Base-by-base conservation (phyloP, 2,113 vertebrate genomes). In the Paradoxurus hermaphroditus region DNA sequence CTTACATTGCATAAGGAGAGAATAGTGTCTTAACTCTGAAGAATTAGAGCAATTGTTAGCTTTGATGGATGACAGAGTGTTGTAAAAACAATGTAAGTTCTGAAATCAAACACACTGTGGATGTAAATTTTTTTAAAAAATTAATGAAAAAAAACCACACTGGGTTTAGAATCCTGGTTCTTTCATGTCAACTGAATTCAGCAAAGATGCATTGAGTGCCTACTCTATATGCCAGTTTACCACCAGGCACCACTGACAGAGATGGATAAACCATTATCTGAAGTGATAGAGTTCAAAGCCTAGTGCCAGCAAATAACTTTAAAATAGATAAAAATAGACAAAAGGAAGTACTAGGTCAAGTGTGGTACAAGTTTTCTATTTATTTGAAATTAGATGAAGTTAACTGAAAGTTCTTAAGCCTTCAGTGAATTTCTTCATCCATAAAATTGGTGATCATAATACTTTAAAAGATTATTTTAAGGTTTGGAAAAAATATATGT, bases 391-490 rank as follows among this genome's bases (percentile, higher is more conserved):
- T 56, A 59, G 39, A 77, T 91, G 4, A 27, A 88, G 14, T 81
- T 90, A 79, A 75, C 75, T 88, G 34, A 59, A 70, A 73, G 2
- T 93, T 63, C 46, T 70, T 67, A 85, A 77, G 16, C 29, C 8
- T 85, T 3, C 15, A 41, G 16, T 84, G 59, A 63, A 65, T 63
- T 81, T 44, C 16, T 21, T 88, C n/a, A 67, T 36, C 16, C 79
- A 85, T 68, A 73, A 96, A 88, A 44, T 9, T 11, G 25, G 34
- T 72, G 18, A 68, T 59, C 29, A 46, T 83, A 82, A 70, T 84
- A 93, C 29, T 77, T 51, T 39, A 87, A 93, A 88, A 88, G 29
- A 81, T 62, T 8, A 84, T 77, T 85, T 96, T 63, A 68, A 91
- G 31, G 29, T 27, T 81, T 86, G 79, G 10, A 56, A 88, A 84